Conservation (phyloP, 2,113 vertebrate genomes). For the Scomber colias region DNA sequence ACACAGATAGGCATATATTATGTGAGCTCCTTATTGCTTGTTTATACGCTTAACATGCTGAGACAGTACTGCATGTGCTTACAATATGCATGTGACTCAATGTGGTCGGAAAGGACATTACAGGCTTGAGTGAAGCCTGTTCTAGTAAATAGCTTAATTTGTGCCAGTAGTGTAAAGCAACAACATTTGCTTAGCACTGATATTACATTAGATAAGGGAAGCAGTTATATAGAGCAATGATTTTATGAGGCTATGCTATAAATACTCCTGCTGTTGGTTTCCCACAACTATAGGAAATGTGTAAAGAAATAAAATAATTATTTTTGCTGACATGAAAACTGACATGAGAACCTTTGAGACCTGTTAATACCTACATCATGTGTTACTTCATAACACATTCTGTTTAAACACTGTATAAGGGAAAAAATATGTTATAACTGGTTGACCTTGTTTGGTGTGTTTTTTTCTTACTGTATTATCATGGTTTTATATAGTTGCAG, state of each 20-base stretch:
- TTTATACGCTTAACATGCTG: neutral
- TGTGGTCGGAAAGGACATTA: neutral
- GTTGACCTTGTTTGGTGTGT: neutral
- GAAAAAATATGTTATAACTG: neutral
- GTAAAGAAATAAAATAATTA: too few relatives aligned
- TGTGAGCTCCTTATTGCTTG: neutral
- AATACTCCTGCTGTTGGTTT: too few relatives aligned
- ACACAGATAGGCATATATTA: neutral
- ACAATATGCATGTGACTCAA: neutral
- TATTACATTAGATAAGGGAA: fast-evolving
- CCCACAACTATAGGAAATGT: too few relatives aligned
- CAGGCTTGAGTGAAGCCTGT: neutral
- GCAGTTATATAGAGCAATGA: neutral
- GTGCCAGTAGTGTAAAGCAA: neutral
- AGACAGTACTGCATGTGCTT: neutral
- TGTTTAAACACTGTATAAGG: neutral
- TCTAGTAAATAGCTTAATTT: neutral
- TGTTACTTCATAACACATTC: neutral
- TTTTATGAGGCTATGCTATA: neutral
- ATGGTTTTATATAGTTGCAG: neutral
- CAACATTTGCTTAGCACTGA: neutral
- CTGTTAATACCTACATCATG: neutral
- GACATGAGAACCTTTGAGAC: too few relatives aligned
- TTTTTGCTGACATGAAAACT: too few relatives aligned
- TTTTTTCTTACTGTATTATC: neutral